Conservation (phyloP, 2,888 invertebrate genomes). For the Drosophila macrospina region DNA sequence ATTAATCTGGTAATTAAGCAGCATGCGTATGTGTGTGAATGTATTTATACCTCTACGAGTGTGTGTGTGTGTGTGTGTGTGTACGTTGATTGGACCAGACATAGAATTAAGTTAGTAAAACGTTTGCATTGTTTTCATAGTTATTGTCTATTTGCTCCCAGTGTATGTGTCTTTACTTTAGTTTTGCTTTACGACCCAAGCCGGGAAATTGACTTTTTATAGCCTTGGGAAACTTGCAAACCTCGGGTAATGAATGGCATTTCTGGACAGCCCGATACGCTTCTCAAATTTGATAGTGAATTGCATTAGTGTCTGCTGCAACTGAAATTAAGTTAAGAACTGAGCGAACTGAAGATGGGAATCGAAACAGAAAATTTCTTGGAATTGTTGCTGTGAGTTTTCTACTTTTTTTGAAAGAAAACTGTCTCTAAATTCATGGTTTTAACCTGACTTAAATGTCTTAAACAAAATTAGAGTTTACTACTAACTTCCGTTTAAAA, state of each 20-base stretch:
- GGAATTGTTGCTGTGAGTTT: not conserved
- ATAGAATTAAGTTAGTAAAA: slow-evolving; percentile 77
- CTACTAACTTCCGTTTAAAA: slow-evolving; percentile 10
- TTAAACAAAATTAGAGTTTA: slow-evolving; percentile 1
- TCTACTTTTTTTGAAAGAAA: not conserved
- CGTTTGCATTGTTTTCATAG: slow-evolving; percentile 64
- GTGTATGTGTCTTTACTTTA: slow-evolving; percentile 12
- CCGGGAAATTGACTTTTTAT: slow-evolving; percentile 36
- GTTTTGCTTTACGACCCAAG: slow-evolving; percentile 26
- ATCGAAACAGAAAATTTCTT: slow-evolving; percentile 16
- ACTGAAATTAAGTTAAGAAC: not conserved
- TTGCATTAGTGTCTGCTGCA: slow-evolving; percentile 31
- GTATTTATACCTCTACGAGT: not conserved
- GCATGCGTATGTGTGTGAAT: slow-evolving; percentile 10
- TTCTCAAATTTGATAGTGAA: slow-evolving; percentile 67
- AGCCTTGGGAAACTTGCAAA: slow-evolving; percentile 9
- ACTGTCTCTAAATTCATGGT: slow-evolving; percentile 11
- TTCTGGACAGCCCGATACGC: slow-evolving; percentile 49
- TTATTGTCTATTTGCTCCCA: slow-evolving; percentile 17
- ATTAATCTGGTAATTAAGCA: slow-evolving; percentile 75
- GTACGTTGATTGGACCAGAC: slow-evolving; percentile 55
- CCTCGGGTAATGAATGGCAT: slow-evolving; percentile 5
- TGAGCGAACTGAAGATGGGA: slow-evolving; percentile 30
- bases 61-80: slow-evolving; percentile 23
- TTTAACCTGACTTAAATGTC: not conserved